These are phyloP conservation scores for Hormiphora californensis DNA, from an alignment of 37 sponge, comb jelly and placozoan species.

Conservation along the genomic window DNA sequence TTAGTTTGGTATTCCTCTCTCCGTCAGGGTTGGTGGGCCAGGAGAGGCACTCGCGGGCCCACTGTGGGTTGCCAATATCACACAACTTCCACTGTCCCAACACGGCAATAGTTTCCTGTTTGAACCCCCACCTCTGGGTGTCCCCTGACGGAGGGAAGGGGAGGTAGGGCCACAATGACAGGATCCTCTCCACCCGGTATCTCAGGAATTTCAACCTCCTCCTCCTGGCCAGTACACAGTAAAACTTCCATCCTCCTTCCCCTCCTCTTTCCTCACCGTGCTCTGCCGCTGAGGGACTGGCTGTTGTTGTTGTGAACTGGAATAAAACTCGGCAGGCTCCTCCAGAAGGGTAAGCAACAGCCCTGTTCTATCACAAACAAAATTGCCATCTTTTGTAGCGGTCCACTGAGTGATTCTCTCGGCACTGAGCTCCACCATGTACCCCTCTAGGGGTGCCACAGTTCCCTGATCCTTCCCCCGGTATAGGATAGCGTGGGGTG, in stretches of 20 bases:
- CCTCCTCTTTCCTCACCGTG: not conserved
- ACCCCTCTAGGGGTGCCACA: constrained; percentile 8
- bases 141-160: not conserved
- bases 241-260: not conserved
- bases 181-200: constrained; percentile 17
- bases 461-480: not conserved
- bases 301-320: too few relatives aligned
- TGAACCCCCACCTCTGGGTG: constrained; percentile 27
- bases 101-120: constrained; percentile 28
- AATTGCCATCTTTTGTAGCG: not conserved
- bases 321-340: constrained; percentile 4
- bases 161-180: not conserved
- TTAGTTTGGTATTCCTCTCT: not conserved
- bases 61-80: constrained; percentile 14
- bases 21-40: constrained; percentile 44
- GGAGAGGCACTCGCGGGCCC: constrained; percentile 39
- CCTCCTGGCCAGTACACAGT: not conserved
- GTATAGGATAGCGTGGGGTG: not conserved
- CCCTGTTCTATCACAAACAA: not conserved
- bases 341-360: constrained; percentile 1
- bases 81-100: constrained; percentile 44
- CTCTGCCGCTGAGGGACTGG: too few relatives aligned
- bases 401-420: not conserved
- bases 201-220: not conserved
- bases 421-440: not conserved